Conservation (phyloP, 1,140 invertebrate genomes). For the Zaprionus lachaisei region DNA sequence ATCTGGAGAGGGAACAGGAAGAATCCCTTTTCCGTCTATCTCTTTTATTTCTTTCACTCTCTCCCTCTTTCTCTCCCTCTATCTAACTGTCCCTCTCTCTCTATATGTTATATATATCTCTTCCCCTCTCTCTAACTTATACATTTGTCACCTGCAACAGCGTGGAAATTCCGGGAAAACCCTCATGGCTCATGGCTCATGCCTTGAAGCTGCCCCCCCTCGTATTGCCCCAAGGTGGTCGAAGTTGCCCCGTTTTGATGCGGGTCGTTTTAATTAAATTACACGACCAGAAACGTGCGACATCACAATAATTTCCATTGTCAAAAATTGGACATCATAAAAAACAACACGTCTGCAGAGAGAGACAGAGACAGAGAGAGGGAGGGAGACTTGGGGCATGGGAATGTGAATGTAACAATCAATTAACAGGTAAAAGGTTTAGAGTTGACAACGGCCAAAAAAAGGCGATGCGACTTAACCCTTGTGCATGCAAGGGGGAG, state of each 20-base stretch:
- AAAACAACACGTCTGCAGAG: slow-evolving; percentile 75
- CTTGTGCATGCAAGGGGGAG: not conserved
- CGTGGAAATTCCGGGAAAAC: slow-evolving; percentile 75
- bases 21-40: too few species aligned
- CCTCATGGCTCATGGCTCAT: slow-evolving; percentile 52
- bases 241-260: slow-evolving; percentile 41
- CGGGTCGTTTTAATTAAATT: slow-evolving; percentile 79
- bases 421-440: slow-evolving; percentile 73
- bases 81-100: not conserved
- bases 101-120: not conserved
- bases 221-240: slow-evolving; percentile 23
- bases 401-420: slow-evolving; percentile 72
- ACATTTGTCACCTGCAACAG: slow-evolving; percentile 70
- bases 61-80: not conserved
- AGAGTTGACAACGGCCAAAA: slow-evolving; percentile 29
- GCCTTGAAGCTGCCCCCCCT: slow-evolving; percentile 13
- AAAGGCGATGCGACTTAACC: slow-evolving; percentile 58
- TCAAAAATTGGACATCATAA: slow-evolving; percentile 77
- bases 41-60: too few species aligned
- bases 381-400: slow-evolving; percentile 9
- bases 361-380: slow-evolving; percentile 19
- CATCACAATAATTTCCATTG: slow-evolving; percentile 82
- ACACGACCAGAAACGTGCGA: slow-evolving; percentile 78
- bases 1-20: too few species aligned
- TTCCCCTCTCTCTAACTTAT: not conserved